Conservation (phyloP, 23 tunicate genomes). For the Styela plicata region DNA sequence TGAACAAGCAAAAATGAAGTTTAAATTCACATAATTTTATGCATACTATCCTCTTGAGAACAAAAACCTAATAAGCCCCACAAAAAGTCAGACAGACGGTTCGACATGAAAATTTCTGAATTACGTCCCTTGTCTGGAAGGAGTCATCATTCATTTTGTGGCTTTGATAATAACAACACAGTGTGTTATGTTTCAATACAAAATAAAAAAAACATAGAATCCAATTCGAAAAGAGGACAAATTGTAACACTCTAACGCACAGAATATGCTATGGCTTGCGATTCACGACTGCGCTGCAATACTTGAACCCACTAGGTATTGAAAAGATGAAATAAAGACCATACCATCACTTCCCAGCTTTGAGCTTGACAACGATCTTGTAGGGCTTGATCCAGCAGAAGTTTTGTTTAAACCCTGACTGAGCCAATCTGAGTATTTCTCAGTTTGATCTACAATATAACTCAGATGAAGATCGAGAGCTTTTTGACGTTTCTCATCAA, state of each 20-base stretch:
- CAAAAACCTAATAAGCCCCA: no score
- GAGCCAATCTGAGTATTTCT: conserved; percentile 82
- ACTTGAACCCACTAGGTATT: no score
- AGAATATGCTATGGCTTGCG: no score
- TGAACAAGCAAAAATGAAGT: no score
- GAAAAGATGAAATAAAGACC: neutral
- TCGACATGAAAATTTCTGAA: conserved; percentile 41
- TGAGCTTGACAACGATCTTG: conserved; percentile 32
- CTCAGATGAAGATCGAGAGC: conserved; percentile 79
- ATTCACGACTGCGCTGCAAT: no score
- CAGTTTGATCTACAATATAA: conserved; percentile 90
- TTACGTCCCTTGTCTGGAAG: conserved; percentile 52
- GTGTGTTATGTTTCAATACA: no score
- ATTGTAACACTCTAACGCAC: no score
- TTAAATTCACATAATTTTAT: no score
- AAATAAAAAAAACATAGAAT: no score
- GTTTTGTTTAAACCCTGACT: conserved; percentile 70
- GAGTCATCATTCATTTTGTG: conserved; percentile 12
- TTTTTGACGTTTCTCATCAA: conserved; percentile 91
- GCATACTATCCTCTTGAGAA: no score
- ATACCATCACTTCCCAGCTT: conserved; percentile 71
- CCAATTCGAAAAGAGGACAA: no score
- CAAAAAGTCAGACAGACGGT: conserved; percentile 42
- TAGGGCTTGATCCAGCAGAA: conserved; percentile 43
- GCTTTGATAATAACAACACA: no score